phyloP scores from a whole-genome alignment of 1,140 invertebrate genomes.

The Rhopalosiphum maidis region DNA sequence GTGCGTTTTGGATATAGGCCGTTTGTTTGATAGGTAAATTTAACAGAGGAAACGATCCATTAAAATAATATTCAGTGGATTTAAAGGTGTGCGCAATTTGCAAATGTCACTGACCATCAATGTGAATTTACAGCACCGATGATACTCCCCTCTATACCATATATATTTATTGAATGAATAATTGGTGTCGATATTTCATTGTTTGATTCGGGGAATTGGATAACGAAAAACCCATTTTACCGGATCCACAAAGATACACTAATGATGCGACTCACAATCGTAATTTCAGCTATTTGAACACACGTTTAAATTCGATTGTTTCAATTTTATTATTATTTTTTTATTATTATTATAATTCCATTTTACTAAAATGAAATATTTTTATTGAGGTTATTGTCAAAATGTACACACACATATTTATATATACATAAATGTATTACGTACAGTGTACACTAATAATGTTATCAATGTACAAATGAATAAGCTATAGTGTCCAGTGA shows the following conservation, averaged over 20 bases:
- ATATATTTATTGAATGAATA: constrained; percentile 14
- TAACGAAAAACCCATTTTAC: constrained; percentile 8
- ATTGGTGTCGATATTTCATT: constrained; percentile 29
- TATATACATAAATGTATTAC: background rate
- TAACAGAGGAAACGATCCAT: background rate
- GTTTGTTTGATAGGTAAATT: background rate
- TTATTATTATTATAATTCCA: background rate
- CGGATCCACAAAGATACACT: constrained; percentile 5
- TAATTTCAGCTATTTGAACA: constrained; percentile 13
- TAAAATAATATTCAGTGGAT: constrained; percentile 33
- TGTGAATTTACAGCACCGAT: background rate
- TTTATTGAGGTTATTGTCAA: background rate
- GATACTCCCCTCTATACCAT: background rate
- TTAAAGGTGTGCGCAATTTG: constrained; percentile 9
- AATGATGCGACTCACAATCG: constrained; percentile 3
- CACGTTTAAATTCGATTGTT: background rate
- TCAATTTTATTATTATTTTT: background rate
- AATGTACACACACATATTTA: background rate
- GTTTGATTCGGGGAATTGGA: constrained; percentile 14
- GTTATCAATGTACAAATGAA: background rate
- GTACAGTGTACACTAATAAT: background rate
- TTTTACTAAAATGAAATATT: constrained; percentile 7
- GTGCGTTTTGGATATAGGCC: background rate
- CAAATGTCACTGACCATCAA: constrained; percentile 18
- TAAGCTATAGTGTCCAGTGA: background rate